Evolutionary conservation across 2,113 vertebrate species (phyloP), one percentile per base, ranked within the genome.

Genomic region (Bostrychus sinensis): DNA sequence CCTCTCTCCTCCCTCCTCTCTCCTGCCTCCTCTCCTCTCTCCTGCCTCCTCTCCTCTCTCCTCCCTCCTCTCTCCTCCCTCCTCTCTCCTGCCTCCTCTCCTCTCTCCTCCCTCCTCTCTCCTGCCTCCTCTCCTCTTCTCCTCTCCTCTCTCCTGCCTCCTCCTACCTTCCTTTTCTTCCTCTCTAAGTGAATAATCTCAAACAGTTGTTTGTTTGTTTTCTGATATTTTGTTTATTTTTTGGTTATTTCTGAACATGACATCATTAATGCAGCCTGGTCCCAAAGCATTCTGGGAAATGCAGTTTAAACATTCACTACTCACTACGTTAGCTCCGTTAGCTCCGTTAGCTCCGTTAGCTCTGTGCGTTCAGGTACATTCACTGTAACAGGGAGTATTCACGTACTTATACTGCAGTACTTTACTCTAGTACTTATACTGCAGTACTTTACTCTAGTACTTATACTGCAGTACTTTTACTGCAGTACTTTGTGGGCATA

Each of bases 201-300:
- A 48, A 5, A 48, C 34, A 19, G 17, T n/a, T 22, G 6, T 32
- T 25, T 38, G 28, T 36, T 5, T 10, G 7, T 59, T 16, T 22
- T 22, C 20, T 48, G 4, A 17, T 42, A 7, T 7, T 14, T 25
- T 25, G 23, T 38, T n/a, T 17, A 28, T 51, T 51, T 51, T 51
- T 50, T 50, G 46, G 46, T 50, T 50, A 50, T 50, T 50, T 26
- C 23, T 9, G 48, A 51, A 30, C 48, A 51, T 51, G 48, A 51
- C 48, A 51, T 51, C 48, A 51, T 51, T n/a, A 51, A 10, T 3
- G 2, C 48, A 51, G 48, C 48, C 48, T 28, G 25, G 14, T 39
- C 25, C 48, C 25, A 30, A 51, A 51, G 48, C 48, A 51, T 28
- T 51, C 48, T 51, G 48, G 48, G 48, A 51, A 14, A 51, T 51